Evolutionary conservation across 2,888 invertebrate species (phyloP), one percentile per base, ranked within the genome.

Genomic region (Megamerina dolium): DNA sequence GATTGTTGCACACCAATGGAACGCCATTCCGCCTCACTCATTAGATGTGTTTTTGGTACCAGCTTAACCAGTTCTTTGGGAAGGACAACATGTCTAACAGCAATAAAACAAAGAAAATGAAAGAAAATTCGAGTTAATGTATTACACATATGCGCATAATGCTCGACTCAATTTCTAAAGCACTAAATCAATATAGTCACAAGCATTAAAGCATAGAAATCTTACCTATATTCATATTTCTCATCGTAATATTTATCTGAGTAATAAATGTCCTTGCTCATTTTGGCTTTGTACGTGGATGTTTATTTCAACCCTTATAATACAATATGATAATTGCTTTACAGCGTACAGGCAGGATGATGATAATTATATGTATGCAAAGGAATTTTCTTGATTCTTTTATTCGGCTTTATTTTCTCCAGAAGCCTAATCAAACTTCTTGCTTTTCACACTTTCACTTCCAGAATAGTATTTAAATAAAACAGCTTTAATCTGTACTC

Each of bases 21-120:
- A 61, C 96, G 79, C 96, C 96, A 96, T 73, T 96, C 95, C 35
- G 80, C 75, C 71, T 96, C 96, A 0, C 87, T 78, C 92, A 96
- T 93, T 49, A 96, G 74, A 70, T 92, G 92, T 40, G 87, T 87
- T 72, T 87, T 92, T 1, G 95, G 95, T 18, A 96, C 87, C 49
- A 85, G 73, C 67, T 90, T 89, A 1, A 86, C 86, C 72, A 95
- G 78, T 55, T 95, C 94, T 69, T 91, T 92, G 0, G 95, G 92
- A 49, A 96, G 73, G 46, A 93, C 87, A 34, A 96, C 95, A 78
- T 96, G 96, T 66, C 96, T 96, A 66, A 19, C 50, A 43, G n/a
- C 12, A n/a, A 4, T 26, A 17, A 4, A 17, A 40, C 27, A 23
- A n/a, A 33, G 5, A 3, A 17, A 13, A 26, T 12, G 29, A 33